Evolutionary conservation across 2,113 vertebrate genomes (phyloP).

Genomic region (Dissostichus mawsoni): DNA sequence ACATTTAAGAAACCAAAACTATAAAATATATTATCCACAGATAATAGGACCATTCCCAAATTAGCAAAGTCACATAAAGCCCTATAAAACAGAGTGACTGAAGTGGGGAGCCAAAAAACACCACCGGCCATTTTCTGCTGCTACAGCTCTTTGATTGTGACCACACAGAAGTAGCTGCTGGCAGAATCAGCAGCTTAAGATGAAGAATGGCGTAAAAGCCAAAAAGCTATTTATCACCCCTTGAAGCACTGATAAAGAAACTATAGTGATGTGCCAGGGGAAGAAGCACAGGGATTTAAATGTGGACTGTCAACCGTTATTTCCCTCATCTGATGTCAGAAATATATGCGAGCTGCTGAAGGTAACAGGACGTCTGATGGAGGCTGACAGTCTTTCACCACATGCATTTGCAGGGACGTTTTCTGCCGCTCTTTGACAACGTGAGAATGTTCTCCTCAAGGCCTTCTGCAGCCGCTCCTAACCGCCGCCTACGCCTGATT

Average conservation of each 20-base stretch:
- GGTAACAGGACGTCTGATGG: not conserved
- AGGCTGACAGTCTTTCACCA: constrained; percentile 20
- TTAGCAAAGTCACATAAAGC: not conserved
- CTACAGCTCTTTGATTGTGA: not conserved
- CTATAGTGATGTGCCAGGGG: constrained; percentile 14
- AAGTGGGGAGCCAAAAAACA: not conserved
- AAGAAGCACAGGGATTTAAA: constrained; percentile 1
- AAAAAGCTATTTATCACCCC: constrained; percentile 38
- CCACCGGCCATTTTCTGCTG: not conserved
- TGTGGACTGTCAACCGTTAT: constrained; percentile 14
- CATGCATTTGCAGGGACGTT: constrained; percentile 9
- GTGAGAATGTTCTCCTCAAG: constrained; percentile 5
- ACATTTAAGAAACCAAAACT: not conserved
- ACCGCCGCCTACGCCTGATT: constrained; percentile 25
- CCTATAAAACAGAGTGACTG: too few relatives aligned
- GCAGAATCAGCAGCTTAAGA: constrained; percentile 25
- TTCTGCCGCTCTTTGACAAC: constrained; percentile 29
- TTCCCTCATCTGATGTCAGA: constrained; percentile 33
- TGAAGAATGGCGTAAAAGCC: constrained; percentile 17
- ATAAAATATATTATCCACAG: not conserved
- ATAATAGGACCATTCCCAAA: not conserved
- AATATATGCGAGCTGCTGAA: not conserved
- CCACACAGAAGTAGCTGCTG: constrained; percentile 9
- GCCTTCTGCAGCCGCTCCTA: constrained; percentile 21
- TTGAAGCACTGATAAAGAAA: constrained; percentile 35